A percentile compares a stretch with the other conserved stretches of the same genome.
Evolutionary conservation across 2,797 vertebrate genomes (phyloP).

Genomic region (Sebastes baramenuke): DNA sequence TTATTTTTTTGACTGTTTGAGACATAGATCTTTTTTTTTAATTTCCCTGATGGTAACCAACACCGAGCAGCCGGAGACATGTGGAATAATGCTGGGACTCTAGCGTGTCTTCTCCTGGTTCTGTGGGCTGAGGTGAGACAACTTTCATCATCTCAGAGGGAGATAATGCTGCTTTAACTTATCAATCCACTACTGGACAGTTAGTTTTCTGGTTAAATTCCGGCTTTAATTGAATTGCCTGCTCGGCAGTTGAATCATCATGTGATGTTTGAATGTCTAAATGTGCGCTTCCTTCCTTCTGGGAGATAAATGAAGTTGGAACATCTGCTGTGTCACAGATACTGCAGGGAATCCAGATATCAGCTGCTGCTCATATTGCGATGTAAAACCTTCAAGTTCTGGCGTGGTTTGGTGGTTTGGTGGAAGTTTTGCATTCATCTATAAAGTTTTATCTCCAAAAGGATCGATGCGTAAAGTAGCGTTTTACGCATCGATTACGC

Average conservation of each 20-base stretch:
- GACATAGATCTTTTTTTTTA: slow-evolving; percentile 24
- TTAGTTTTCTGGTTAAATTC: slow-evolving; percentile 25
- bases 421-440: neutral
- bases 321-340: neutral
- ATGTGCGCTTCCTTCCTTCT: slow-evolving; percentile 23
- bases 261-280: slow-evolving; percentile 53
- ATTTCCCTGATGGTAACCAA: slow-evolving; percentile 71
- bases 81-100: slow-evolving; percentile 78
- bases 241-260: slow-evolving; percentile 49
- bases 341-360: neutral
- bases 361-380: neutral
- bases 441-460: neutral
- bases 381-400: too few species aligned
- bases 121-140: slow-evolving; percentile 85
- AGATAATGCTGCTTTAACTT: neutral
- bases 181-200: neutral
- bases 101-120: slow-evolving; percentile 80
- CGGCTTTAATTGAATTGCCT: slow-evolving; percentile 50
- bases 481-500: neutral
- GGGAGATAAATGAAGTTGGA: slow-evolving; percentile 18
- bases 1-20: slow-evolving; percentile 55
- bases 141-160: slow-evolving; percentile 12
- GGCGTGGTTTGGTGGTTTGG: too few species aligned
- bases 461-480: neutral
- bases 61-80: slow-evolving; percentile 84